These are phyloP conservation scores for Ataeniobius toweri DNA, from an alignment of 2,797 vertebrate genomes.

Conservation along the genomic window DNA sequence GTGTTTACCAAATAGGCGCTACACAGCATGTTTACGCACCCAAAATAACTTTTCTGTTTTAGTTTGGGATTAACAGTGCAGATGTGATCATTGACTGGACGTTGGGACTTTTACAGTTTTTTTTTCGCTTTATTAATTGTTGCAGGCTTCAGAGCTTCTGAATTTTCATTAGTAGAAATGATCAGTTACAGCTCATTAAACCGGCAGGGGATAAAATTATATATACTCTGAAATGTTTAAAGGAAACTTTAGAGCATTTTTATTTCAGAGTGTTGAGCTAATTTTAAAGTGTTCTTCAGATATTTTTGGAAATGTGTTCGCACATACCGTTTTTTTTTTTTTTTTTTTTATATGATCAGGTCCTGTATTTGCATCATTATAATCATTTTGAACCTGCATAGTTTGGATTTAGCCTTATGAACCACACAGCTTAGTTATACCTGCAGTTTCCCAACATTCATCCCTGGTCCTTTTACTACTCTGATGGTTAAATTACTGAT, in stretches of 20 bases:
- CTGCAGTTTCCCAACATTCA: too few species aligned
- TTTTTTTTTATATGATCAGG: background rate
- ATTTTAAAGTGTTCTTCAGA: too few species aligned
- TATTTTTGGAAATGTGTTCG: background rate
- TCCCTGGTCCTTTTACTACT: background rate
- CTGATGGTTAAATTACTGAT: background rate
- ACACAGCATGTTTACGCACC: background rate
- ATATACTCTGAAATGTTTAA: background rate
- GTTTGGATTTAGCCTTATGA: background rate
- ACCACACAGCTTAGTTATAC: background rate
- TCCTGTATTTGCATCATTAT: background rate
- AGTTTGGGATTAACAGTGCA: background rate
- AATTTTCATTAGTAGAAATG: background rate
- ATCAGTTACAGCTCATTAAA: too few species aligned
- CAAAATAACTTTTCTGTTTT: background rate
- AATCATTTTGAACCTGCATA: background rate
- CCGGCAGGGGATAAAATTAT: background rate
- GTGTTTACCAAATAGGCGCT: background rate
- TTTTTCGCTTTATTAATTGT: background rate
- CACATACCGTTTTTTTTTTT: too few species aligned
- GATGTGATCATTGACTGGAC: background rate
- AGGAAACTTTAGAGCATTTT: background rate
- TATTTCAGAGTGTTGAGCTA: background rate
- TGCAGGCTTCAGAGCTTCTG: background rate
- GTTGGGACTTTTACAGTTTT: background rate